Conservation (phyloP, 1,140 invertebrate species). For the Pseudomyrmex gracilis region DNA sequence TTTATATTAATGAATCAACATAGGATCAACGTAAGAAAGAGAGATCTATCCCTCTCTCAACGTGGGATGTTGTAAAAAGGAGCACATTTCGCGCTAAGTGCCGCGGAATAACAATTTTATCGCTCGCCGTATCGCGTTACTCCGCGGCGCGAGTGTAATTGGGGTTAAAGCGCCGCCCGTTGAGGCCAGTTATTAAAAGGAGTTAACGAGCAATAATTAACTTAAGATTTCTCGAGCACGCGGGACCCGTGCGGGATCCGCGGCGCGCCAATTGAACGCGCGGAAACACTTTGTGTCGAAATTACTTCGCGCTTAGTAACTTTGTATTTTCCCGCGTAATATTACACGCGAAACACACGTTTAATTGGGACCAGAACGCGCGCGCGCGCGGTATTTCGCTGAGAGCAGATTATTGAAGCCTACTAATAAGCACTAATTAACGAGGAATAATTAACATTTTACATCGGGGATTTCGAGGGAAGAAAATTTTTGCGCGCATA, state of each 20-base stretch:
- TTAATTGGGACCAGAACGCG: not conserved
- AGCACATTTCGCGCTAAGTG: not conserved
- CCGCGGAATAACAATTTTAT: conserved; percentile 7
- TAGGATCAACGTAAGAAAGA: not conserved
- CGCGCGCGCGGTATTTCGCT: no score
- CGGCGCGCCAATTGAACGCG: not conserved
- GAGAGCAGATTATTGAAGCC: conserved; percentile 7
- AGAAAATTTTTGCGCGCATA: not conserved
- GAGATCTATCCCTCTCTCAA: not conserved
- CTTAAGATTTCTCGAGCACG: not conserved
- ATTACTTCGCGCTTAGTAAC: not conserved
- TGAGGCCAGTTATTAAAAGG: conserved; percentile 28
- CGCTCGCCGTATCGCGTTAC: not conserved
- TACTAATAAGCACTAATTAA: conserved; percentile 18
- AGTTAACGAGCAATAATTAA: conserved; percentile 30
- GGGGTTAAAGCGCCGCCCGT: not conserved
- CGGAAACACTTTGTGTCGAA: not conserved
- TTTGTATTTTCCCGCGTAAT: not conserved
- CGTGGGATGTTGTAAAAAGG: not conserved
- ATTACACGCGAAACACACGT: not conserved
- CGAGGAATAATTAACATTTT: not conserved
- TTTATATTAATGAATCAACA: not conserved
- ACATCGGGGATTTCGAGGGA: not conserved
- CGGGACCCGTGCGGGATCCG: not conserved
- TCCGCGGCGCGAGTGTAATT: not conserved